Conservation (phyloP, 2,888 invertebrate genomes). For the Sceliomorpha sp. region DNA sequence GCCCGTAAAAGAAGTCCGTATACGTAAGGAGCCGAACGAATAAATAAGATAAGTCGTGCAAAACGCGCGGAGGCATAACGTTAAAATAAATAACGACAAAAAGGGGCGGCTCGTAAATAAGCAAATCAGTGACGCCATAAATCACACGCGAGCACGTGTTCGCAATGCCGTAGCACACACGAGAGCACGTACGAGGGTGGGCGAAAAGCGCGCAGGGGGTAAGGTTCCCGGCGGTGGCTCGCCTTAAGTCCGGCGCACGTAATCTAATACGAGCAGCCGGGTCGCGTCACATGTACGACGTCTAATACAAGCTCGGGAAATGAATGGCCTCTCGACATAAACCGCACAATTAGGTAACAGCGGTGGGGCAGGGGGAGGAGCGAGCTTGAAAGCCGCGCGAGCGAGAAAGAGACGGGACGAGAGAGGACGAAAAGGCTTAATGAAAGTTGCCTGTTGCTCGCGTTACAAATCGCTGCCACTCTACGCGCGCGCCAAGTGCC, state of each 20-base stretch:
- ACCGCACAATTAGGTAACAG: conserved; percentile 37
- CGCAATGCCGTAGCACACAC: too few relatives aligned
- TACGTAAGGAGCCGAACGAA: too few relatives aligned
- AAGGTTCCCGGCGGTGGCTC: too few relatives aligned
- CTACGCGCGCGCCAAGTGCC: conserved; percentile 19
- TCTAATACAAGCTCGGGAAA: conserved; percentile 29
- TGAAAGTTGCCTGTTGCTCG: conserved; percentile 72
- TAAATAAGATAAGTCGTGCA: too few relatives aligned
- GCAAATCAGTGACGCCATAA: too few relatives aligned
- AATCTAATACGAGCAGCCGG: conserved; percentile 7
- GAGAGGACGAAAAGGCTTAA: conserved; percentile 67
- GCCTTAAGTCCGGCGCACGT: neutral
- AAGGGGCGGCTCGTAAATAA: too few relatives aligned
- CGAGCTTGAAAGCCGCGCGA: conserved; percentile 12
- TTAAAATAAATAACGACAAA: too few relatives aligned
- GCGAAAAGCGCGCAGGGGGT: too few relatives aligned
- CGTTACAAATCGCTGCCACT: conserved; percentile 46
- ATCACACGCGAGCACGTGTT: too few relatives aligned
- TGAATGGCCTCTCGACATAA: conserved; percentile 32
- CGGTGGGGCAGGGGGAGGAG: conserved; percentile 19
- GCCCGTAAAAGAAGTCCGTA: too few relatives aligned
- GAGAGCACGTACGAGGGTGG: too few relatives aligned
- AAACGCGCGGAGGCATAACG: too few relatives aligned
- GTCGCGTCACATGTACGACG: conserved; percentile 15
- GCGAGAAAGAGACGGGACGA: conserved; percentile 5